Evolutionary conservation across 2,888 invertebrate species (phyloP), one percentile per base, ranked within the genome.

Genomic region (Lasioglossum pauxillum): DNA sequence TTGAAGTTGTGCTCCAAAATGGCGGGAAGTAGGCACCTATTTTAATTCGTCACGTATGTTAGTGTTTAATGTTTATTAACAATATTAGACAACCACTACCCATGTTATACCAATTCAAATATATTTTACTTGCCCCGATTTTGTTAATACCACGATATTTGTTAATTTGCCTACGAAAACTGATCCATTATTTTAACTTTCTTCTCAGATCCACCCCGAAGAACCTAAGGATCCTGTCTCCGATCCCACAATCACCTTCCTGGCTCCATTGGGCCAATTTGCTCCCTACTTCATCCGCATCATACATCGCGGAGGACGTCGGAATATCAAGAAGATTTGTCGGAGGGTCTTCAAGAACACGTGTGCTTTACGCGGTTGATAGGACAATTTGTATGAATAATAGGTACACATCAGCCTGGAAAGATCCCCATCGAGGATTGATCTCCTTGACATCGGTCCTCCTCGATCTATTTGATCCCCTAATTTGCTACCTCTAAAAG

Each of bases 241-340:
- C 14, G 2, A 60, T 5, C 14, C 60, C 19, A 64, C 16, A 3
- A 64, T 19, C 38, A 69, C 10, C 10, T 69, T 23, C 23, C 69
- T 69, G 69, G 23, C 38, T 19, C 19, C 5, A 23, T 10, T 35
- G 23, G 10, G 23, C 0, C 1, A 27, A 69, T 38, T 38, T 38
- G 5, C 10, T 67, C 19, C 16, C 14, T 53, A 60, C 49, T 16
- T 53, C n/a, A 38, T 19, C 31, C 5, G 12, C 14, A 77, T 49
- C 5, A 14, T 41, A 38, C n/a, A 10, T 71, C 12, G 41, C n/a
- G 12, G 23, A 5, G 5, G 31, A 49, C 49, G 14, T 38, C 19
- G 27, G 44, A 31, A 72, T 27, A 75, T 5, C 27, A 41, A 75
- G 41, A 41, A 75, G 60, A 60, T 41, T 53, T 57, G 69, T 78